Percentiles rank a stretch among this genome's conserved stretches.
Conservation (phyloP, 2,888 invertebrate genomes). For the Drosophila peninsularis region DNA sequence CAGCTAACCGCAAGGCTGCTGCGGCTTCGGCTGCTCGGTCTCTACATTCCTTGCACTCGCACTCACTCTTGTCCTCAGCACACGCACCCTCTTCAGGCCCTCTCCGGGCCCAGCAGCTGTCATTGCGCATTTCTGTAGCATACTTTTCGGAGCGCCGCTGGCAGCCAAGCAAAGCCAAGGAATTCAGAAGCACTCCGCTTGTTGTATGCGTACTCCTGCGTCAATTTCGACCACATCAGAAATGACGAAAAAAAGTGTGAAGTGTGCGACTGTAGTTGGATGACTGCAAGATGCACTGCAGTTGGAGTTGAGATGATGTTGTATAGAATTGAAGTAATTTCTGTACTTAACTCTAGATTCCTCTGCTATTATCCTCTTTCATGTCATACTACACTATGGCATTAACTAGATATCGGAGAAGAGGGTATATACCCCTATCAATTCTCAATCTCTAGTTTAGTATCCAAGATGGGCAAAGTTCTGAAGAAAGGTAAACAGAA, state of each 20-base stretch:
- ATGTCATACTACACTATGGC: no score
- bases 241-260: slow-evolving; percentile 5
- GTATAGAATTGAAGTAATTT: neutral
- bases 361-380: no score
- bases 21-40: slow-evolving; percentile 12
- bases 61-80: neutral
- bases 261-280: neutral
- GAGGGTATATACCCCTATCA: no score
- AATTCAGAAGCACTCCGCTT: slow-evolving; percentile 42
- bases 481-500: neutral
- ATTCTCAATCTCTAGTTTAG: neutral
- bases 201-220: slow-evolving; percentile 29
- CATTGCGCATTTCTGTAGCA: slow-evolving; percentile 72
- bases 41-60: slow-evolving; percentile 2
- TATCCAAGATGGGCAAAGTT: neutral
- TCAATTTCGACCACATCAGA: slow-evolving; percentile 22
- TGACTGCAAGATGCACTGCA: neutral
- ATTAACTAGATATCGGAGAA: no score
- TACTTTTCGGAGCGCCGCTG: slow-evolving; percentile 57
- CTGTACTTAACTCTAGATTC: neutral
- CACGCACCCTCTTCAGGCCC: neutral
- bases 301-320: no score
- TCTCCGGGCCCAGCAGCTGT: slow-evolving; percentile 31
- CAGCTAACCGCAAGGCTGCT: slow-evolving; percentile 72
- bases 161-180: slow-evolving; percentile 46